Evolutionary conservation across 2,797 vertebrate species (phyloP), one percentile per base, ranked within the genome.

Genomic region (Podargus strigoides): DNA sequence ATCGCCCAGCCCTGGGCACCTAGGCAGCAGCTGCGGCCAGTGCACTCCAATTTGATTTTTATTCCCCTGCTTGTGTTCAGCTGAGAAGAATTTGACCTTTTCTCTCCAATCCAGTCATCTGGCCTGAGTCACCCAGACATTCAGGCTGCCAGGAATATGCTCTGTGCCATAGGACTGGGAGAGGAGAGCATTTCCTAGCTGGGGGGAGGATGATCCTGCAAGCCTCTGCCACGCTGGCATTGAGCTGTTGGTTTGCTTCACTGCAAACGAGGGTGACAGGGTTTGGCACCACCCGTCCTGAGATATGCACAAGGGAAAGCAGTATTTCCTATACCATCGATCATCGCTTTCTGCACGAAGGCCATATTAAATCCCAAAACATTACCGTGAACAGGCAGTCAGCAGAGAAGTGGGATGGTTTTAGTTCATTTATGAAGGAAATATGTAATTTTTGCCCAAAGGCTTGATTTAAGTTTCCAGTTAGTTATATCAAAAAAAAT

Each of bases 51-150:
- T 64, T 62, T 30, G 22, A 4, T 13, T 1, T 39, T 27, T 58
- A 7, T 6, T 0, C 16, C 22, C 5, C 11, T 30, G 13, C 39
- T 58, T 75, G 7, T 39, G 12, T 34, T 32, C 28, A 34, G 30
- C 21, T 83, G 47, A 74, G 44, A 87, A 76, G 63, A 74, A 73
- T 27, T n/a, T 81, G 17, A 89, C 36, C 21, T 83, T 92, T 94
- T 60, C 37, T 80, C 18, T 83, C n/a, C 3, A 4, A 67, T 53
- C 52, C 46, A 60, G 34, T 22, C 63, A 73, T 52, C 34, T 87
- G 60, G 49, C 53, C 56, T 50, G 49, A 91, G 68, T 78, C 58
- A 91, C 21, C 7, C 42, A 58, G 64, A 44, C 12, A 10, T 46
- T 67, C 24, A 49, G 34, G 27, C 50, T 81, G 22, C 46, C 1